Evolutionary conservation across 2,888 invertebrate genomes (phyloP).

Genomic region (Leuctra nigra): DNA sequence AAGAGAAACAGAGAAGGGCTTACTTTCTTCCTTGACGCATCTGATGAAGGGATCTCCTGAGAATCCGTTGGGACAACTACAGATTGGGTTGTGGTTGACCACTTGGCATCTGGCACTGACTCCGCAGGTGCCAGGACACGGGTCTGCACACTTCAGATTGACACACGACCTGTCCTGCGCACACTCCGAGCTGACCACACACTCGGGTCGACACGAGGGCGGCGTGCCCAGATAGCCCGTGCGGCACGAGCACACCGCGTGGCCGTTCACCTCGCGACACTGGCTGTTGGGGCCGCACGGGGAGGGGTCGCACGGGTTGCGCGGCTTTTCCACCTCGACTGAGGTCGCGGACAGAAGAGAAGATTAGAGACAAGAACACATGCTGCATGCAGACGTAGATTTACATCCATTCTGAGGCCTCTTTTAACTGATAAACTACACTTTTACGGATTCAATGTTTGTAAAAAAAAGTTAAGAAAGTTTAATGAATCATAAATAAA

Average conservation of each 20-base stretch:
- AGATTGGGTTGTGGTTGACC: slow-evolving; percentile 61
- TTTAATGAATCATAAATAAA: no score
- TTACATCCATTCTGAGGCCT: no score
- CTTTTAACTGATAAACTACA: no score
- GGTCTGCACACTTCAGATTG: slow-evolving; percentile 57
- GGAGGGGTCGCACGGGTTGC: slow-evolving; percentile 53
- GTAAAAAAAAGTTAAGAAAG: no score
- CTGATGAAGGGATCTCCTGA: slow-evolving; percentile 58
- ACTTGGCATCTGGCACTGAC: slow-evolving; percentile 57
- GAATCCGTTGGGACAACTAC: slow-evolving; percentile 54
- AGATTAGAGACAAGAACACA: slow-evolving; percentile 28
- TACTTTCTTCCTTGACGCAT: slow-evolving; percentile 40
- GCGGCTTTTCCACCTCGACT: slow-evolving; percentile 35
- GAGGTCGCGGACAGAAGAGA: slow-evolving; percentile 32
- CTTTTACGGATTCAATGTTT: no score
- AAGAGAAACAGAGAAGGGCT: slow-evolving; percentile 30
- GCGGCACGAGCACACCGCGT: slow-evolving; percentile 56
- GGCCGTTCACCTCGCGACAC: slow-evolving; percentile 54
- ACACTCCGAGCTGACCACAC: slow-evolving; percentile 59
- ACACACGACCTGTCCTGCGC: slow-evolving; percentile 55
- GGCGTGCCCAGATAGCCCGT: slow-evolving; percentile 57
- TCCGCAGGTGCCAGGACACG: slow-evolving; percentile 60
- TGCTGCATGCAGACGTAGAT: not conserved
- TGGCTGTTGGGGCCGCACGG: slow-evolving; percentile 61
- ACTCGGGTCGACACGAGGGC: slow-evolving; percentile 58